Evolutionary conservation across 2,888 invertebrate species (phyloP).

Genomic region (Dryomyza anilis): DNA sequence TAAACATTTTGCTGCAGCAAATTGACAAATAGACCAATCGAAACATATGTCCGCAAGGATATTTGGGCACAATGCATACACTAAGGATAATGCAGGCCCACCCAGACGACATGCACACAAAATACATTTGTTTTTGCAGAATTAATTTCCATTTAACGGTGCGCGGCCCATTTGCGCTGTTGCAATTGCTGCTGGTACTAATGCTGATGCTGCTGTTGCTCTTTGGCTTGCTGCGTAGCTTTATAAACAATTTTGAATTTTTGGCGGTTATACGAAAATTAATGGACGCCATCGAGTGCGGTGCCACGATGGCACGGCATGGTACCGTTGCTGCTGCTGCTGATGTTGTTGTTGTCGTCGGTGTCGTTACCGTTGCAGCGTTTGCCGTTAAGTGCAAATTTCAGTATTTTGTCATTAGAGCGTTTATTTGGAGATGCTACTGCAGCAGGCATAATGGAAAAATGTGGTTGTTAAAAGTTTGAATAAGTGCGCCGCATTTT

Average conservation of each 20-base stretch:
- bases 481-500: neutral
- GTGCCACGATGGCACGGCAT: slow-evolving; percentile 5
- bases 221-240: slow-evolving; percentile 40
- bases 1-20: no score
- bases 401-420: slow-evolving; percentile 54
- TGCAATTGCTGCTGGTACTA: neutral
- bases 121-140: neutral
- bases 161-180: neutral
- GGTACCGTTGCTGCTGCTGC: slow-evolving; percentile 8
- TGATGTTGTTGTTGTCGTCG: slow-evolving; percentile 2
- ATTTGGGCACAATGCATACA: no score
- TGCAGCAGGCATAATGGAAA: slow-evolving; percentile 24
- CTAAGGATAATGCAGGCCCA: no score
- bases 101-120: no score
- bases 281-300: slow-evolving; percentile 50
- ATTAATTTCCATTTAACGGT: slow-evolving; percentile 16
- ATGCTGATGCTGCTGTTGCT: slow-evolving; percentile 4
- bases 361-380: slow-evolving; percentile 20
- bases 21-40: no score
- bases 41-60: no score
- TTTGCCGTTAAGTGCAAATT: slow-evolving; percentile 41
- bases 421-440: slow-evolving; percentile 35
- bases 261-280: slow-evolving; percentile 55
- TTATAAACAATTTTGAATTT: slow-evolving; percentile 56
- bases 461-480: slow-evolving; percentile 19